phyloP scores from a whole-genome alignment of 2,888 invertebrate genomes.

The Oithona nana region DNA sequence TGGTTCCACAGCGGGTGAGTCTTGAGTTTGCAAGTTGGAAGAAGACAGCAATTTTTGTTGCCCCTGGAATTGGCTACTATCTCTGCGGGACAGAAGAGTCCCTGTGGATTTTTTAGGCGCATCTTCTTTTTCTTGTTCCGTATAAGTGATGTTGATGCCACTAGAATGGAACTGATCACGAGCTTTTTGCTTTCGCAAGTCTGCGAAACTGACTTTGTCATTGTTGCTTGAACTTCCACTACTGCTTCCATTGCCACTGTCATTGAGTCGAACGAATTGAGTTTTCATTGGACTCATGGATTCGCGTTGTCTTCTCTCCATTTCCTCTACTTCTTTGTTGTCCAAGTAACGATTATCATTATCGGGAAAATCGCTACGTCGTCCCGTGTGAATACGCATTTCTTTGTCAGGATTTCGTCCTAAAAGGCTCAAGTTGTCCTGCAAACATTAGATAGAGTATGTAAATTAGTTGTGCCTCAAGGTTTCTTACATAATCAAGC shows the following conservation, averaged over 20 bases:
- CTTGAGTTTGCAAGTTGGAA: background rate
- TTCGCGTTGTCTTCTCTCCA: background rate
- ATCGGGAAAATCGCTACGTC: conserved; percentile 12
- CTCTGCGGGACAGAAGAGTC: background rate
- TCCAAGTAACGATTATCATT: conserved; percentile 5
- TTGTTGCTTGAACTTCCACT: conserved; percentile 34
- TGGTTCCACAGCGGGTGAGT: too few relatives aligned
- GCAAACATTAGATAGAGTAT: too few relatives aligned
- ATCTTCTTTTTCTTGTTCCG: conserved; percentile 32
- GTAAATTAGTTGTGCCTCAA: too few relatives aligned
- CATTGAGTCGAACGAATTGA: conserved; percentile 22
- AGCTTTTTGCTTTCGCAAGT: conserved; percentile 37
- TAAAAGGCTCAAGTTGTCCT: conserved; percentile 64
- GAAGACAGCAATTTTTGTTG: background rate
- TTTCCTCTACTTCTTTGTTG: conserved; percentile 8
- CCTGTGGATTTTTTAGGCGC: conserved; percentile 11
- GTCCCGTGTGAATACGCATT: conserved; percentile 26
- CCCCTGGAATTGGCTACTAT: background rate
- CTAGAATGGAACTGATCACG: conserved; percentile 33
- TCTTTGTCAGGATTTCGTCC: conserved; percentile 66
- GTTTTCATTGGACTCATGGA: conserved; percentile 24
- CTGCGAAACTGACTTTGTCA: conserved; percentile 47
- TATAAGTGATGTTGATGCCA: conserved; percentile 30
- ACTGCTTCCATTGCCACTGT: too few relatives aligned
- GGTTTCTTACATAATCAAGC: too few relatives aligned